Conservation (phyloP, 1,140 invertebrate species). For the Anoplolepis gracilipes region DNA sequence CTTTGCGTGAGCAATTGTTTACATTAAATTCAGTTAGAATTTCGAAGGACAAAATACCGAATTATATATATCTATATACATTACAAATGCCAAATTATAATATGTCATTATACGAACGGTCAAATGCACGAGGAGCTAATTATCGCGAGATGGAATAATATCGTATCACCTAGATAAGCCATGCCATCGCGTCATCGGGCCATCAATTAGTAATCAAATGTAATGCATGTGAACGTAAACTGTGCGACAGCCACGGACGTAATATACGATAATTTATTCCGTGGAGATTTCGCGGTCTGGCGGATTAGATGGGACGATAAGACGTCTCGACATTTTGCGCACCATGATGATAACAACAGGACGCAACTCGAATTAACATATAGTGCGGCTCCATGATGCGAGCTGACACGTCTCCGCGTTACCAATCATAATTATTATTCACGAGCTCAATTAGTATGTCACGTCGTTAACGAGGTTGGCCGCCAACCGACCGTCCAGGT, state of each 20-base stretch:
- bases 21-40: conserved; percentile 1
- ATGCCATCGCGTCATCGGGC: neutral
- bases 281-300: conserved; percentile 8
- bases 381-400: neutral
- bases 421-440: conserved; percentile 53
- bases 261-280: conserved; percentile 36
- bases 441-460: conserved; percentile 47
- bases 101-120: neutral
- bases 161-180: neutral
- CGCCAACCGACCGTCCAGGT: neutral
- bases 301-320: conserved; percentile 10
- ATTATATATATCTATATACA: neutral
- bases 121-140: neutral
- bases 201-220: conserved; percentile 2
- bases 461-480: conserved; percentile 33
- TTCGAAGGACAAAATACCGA: neutral
- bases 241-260: neutral
- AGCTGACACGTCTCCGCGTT: conserved; percentile 18
- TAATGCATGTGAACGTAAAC: conserved; percentile 19
- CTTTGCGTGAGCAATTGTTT: neutral
- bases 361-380: neutral
- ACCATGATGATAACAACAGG: neutral
- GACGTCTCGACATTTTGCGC: neutral
- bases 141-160: neutral
- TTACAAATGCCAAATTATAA: neutral